Conservation (phyloP, 2,888 invertebrate genomes). For the Andrena dorsata region DNA sequence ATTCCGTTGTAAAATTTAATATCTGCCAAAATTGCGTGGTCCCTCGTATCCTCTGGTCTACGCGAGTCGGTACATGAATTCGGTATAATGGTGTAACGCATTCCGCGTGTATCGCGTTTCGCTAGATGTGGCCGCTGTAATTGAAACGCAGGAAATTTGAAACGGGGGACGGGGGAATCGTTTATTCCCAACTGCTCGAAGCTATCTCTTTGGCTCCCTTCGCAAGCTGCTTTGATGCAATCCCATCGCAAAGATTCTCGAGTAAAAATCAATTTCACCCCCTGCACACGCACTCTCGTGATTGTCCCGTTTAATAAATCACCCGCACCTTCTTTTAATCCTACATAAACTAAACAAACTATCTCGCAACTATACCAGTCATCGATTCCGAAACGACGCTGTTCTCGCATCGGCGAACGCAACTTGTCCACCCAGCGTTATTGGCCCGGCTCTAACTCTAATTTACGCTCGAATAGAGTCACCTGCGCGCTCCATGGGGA, state of each 20-base stretch:
- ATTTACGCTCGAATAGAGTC: constrained; percentile 68
- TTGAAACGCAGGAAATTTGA: constrained; percentile 6
- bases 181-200: no score
- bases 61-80: background rate
- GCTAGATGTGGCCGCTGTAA: background rate
- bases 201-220: no score
- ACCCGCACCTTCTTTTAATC: background rate
- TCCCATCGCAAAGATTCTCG: no score
- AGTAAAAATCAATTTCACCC: no score
- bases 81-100: background rate
- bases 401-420: constrained; percentile 27
- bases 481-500: constrained; percentile 67
- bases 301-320: background rate
- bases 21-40: background rate
- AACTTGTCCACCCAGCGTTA: constrained; percentile 33
- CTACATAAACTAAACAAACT: background rate
- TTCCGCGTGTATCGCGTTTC: background rate
- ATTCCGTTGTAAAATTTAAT: constrained; percentile 11
- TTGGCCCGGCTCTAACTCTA: constrained; percentile 60
- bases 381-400: constrained; percentile 36
- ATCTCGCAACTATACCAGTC: constrained; percentile 20
- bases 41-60: background rate
- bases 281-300: no score
- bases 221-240: no score
- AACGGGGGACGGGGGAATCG: background rate